Evolutionary conservation across 1,140 invertebrate genomes (phyloP).

Genomic region (Anthonomus grandis): DNA sequence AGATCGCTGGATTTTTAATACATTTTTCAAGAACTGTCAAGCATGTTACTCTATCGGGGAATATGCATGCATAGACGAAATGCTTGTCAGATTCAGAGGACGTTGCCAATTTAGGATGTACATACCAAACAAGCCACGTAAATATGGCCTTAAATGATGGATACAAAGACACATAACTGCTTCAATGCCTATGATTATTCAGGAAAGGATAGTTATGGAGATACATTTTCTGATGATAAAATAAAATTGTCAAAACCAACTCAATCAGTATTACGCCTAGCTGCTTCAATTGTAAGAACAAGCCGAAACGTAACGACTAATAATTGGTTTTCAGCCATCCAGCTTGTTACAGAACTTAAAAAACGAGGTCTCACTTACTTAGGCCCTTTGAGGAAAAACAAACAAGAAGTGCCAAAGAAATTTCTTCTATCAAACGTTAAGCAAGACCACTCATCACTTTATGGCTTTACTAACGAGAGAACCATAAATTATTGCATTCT

Average conservation of each 20-base stretch:
- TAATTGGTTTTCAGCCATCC: not conserved
- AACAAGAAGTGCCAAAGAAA: not conserved
- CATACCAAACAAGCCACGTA: not conserved
- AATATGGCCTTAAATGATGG: no score
- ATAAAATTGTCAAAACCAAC: no score
- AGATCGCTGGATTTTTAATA: no score
- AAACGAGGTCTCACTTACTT: no score
- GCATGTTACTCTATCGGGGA: not conserved
- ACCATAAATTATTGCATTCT: slow-evolving; percentile 33
- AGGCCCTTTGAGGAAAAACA: no score
- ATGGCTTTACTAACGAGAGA: slow-evolving; percentile 1
- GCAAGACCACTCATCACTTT: slow-evolving; percentile 21
- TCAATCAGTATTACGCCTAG: no score
- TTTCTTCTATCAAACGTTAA: slow-evolving; percentile 7
- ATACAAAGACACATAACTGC: no score
- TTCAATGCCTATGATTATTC: no score
- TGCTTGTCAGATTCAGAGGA: not conserved
- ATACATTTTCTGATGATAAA: no score
- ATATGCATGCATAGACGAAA: not conserved
- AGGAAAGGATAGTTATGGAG: no score
- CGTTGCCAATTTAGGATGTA: not conserved
- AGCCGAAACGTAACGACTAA: not conserved
- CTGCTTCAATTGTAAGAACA: not conserved
- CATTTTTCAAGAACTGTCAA: not conserved
- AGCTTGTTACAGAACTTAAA: no score